Evolutionary conservation across 2,888 invertebrate genomes (phyloP).

Genomic region (Tenthredo livida): DNA sequence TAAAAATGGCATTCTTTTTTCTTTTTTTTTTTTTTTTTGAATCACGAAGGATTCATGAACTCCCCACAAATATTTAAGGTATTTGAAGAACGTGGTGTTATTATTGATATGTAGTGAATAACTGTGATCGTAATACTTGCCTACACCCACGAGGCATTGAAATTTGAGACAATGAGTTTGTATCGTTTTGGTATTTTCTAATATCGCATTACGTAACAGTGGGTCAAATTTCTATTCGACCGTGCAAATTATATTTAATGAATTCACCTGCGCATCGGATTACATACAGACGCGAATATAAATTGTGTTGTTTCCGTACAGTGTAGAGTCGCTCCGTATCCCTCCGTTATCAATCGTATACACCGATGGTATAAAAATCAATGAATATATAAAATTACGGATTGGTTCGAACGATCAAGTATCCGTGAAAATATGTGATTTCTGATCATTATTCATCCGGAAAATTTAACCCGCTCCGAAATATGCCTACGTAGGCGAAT

Average conservation of each 20-base stretch:
- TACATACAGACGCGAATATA: not conserved
- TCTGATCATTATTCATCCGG: not conserved
- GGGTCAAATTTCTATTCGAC: not conserved
- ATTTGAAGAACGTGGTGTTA: not conserved
- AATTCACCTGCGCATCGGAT: conserved; percentile 18
- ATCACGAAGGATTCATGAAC: not conserved
- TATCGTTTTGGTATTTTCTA: not conserved
- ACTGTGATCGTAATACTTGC: not conserved
- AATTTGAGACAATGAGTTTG: not conserved
- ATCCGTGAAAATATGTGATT: not conserved
- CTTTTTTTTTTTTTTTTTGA: not conserved
- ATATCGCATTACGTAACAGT: not conserved
- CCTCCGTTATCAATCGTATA: not conserved
- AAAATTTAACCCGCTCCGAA: not conserved
- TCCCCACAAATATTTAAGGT: not conserved
- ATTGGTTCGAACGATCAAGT: not conserved
- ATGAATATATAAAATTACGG: not conserved
- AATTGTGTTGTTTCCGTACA: not conserved
- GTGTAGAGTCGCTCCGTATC: not conserved
- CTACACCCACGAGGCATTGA: not conserved
- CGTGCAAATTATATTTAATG: conserved; percentile 15
- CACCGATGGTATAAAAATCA: not conserved
- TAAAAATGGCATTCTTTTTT: not conserved
- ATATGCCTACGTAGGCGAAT: conserved; percentile 16
- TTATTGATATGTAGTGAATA: not conserved